Percentiles rank a stretch among this genome's conserved stretches.
These are phyloP conservation scores for Lucilia cuprina DNA, from an alignment of 1,140 invertebrate species.

Conservation along the genomic window DNA sequence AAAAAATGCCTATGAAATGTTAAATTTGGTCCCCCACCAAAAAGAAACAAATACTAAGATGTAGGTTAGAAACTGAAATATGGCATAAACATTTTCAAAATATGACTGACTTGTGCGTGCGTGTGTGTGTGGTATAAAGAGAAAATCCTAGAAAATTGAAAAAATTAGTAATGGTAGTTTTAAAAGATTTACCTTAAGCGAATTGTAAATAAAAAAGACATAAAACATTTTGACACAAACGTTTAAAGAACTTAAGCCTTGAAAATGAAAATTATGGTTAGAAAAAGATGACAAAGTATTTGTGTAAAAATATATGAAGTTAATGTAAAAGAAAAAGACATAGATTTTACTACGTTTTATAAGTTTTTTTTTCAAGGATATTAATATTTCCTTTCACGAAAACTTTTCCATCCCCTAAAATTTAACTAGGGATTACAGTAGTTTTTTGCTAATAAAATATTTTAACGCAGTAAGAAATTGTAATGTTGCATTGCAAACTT, in stretches of 20 bases:
- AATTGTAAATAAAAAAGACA: not conserved
- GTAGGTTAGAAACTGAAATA: not conserved
- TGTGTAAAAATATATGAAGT: not conserved
- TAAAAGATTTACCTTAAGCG: not conserved
- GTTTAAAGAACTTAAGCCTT: not conserved
- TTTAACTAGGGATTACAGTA: not conserved
- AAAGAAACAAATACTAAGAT: not conserved
- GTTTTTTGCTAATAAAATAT: not conserved
- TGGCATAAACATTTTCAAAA: not conserved
- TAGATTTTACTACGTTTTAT: no score
- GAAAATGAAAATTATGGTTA: not conserved
- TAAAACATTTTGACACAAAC: not conserved
- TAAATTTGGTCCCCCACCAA: not conserved
- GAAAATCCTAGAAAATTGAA: constrained; percentile 10
- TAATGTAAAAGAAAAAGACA: not conserved
- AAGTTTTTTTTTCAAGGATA: not conserved
- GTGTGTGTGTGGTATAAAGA: no score
- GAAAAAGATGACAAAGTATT: not conserved
- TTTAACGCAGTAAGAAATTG: not conserved
- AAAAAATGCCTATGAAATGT: no score
- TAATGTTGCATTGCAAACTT: not conserved
- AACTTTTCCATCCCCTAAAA: not conserved
- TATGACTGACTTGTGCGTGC: no score
- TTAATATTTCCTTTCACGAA: not conserved
- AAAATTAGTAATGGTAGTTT: constrained; percentile 14